phyloP scores from a whole-genome alignment of 2,888 invertebrate species.

The Pollenia labialis region DNA sequence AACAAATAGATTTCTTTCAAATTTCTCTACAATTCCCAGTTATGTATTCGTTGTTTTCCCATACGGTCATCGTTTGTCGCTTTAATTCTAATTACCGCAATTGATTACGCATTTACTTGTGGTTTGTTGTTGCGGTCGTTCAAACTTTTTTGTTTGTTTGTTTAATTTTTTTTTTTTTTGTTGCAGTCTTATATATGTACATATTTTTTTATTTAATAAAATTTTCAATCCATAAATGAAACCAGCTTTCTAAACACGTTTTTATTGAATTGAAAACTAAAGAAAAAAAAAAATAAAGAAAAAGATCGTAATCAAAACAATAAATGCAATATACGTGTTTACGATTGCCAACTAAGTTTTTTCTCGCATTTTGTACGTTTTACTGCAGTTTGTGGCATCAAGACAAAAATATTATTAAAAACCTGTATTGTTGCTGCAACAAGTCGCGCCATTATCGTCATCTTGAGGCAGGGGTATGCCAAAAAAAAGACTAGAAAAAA shows the following conservation, averaged over 20 bases:
- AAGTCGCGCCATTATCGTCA: not conserved
- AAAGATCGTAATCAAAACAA: slow-evolving; percentile 69
- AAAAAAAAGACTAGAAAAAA: slow-evolving; percentile 1
- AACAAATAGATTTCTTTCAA: too few relatives aligned
- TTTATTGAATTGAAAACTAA: slow-evolving; percentile 54
- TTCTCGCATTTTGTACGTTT: slow-evolving; percentile 3
- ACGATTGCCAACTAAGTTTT: slow-evolving; percentile 57
- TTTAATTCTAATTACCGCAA: slow-evolving; percentile 52
- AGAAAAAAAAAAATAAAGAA: slow-evolving; percentile 40
- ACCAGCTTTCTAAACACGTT: slow-evolving; percentile 70
- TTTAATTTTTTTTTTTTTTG: slow-evolving; percentile 16
- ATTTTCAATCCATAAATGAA: slow-evolving; percentile 56
- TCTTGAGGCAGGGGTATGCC: slow-evolving; percentile 1
- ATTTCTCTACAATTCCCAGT: too few relatives aligned
- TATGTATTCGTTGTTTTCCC: too few relatives aligned
- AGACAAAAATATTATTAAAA: slow-evolving; percentile 34
- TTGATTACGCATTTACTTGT: slow-evolving; percentile 68
- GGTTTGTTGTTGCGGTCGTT: slow-evolving; percentile 38
- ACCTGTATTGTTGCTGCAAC: slow-evolving; percentile 56
- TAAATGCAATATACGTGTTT: slow-evolving; percentile 67
- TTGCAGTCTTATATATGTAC: not conserved
- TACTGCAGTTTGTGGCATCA: slow-evolving; percentile 9
- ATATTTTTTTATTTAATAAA: not conserved
- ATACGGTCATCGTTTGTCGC: slow-evolving; percentile 38
- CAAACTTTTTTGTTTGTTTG: not conserved